These are phyloP conservation scores for Thecophora atra DNA, from an alignment of 2,888 invertebrate species.

Conservation along the genomic window DNA sequence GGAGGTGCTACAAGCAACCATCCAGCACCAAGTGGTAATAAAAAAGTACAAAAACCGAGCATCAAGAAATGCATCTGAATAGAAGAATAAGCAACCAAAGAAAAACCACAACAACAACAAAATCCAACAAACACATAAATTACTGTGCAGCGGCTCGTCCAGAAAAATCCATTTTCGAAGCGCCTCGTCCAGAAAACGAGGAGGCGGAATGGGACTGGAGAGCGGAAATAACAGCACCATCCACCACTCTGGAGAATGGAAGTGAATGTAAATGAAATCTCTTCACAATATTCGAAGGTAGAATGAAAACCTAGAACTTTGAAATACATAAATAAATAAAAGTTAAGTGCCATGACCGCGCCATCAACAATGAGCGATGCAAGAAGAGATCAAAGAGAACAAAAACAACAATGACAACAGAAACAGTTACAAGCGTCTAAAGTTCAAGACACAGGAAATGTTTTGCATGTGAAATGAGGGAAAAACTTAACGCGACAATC, in stretches of 20 bases:
- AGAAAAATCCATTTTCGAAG: neutral
- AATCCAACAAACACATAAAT: neutral
- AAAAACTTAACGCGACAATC: neutral
- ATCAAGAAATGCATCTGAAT: neutral
- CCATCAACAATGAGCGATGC: neutral
- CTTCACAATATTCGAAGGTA: neutral
- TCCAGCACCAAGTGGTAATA: neutral
- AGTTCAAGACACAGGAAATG: slow-evolving; percentile 15
- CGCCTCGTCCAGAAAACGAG: neutral
- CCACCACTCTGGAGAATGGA: neutral
- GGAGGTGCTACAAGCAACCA: neutral
- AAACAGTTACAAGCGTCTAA: neutral
- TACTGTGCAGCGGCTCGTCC: slow-evolving; percentile 18
- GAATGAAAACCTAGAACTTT: slow-evolving; percentile 4
- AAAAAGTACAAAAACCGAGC: neutral
- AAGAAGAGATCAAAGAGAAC: neutral
- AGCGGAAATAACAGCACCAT: neutral
- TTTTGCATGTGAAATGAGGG: slow-evolving; percentile 25
- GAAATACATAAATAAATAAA: slow-evolving; percentile 7
- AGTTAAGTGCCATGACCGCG: slow-evolving; percentile 10
- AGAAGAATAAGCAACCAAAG: neutral
- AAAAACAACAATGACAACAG: slow-evolving; percentile 18
- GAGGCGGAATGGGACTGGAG: neutral
- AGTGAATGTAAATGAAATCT: neutral
- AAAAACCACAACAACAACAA: neutral